Percentiles rank a stretch among this genome's conserved stretches.
Evolutionary conservation across 2,888 invertebrate genomes (phyloP).

Genomic region (Trachelus stipa): DNA sequence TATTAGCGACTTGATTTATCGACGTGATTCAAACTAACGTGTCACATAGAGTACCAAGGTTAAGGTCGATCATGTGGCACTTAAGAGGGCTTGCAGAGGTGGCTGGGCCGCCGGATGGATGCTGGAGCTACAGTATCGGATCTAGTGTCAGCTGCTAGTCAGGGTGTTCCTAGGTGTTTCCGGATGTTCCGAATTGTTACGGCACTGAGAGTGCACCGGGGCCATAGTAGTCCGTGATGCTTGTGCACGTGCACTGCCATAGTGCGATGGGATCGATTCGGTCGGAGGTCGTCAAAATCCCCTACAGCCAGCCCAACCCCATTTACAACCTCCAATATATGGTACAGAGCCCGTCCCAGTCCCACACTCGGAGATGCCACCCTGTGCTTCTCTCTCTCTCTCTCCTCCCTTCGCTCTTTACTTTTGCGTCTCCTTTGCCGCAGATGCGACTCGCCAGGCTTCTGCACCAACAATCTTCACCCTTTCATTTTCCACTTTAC

Average conservation of each 20-base stretch:
- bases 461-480: neutral
- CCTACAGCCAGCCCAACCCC: slow-evolving; percentile 32
- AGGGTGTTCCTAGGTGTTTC: neutral
- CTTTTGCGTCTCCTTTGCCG: neutral
- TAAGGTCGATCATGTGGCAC: neutral
- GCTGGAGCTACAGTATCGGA: neutral
- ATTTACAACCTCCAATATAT: slow-evolving; percentile 54
- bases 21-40: neutral
- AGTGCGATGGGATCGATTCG: slow-evolving; percentile 63
- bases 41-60: neutral
- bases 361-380: slow-evolving; percentile 40
- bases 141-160: neutral
- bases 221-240: slow-evolving; percentile 39
- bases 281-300: slow-evolving; percentile 46
- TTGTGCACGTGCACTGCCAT: slow-evolving; percentile 57
- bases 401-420: neutral
- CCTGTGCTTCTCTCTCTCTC: slow-evolving; percentile 4
- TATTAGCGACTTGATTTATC: neutral
- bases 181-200: slow-evolving; percentile 8
- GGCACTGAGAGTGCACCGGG: slow-evolving; percentile 22
- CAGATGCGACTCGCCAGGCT: neutral
- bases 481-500: neutral
- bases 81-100: neutral
- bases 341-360: slow-evolving; percentile 37
- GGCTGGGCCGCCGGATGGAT: neutral